Evolutionary conservation across 2,888 invertebrate genomes (phyloP).

Genomic region (Apocheima hispidaria): DNA sequence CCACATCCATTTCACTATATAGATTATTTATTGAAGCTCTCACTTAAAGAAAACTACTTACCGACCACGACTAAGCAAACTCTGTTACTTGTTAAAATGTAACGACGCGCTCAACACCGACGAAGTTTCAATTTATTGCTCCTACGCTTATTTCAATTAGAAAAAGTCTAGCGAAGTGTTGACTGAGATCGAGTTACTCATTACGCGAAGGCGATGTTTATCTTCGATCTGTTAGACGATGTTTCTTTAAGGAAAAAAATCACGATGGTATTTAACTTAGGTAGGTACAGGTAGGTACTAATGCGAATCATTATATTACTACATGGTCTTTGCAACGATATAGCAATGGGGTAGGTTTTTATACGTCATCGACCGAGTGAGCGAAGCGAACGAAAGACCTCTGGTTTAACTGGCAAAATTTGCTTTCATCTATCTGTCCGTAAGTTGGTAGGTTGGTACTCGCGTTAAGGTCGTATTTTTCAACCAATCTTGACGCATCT

Average conservation of each 20-base stretch:
- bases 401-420: no score
- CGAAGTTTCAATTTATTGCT: slow-evolving; percentile 23
- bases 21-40: not conserved
- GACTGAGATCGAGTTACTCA: slow-evolving; percentile 29
- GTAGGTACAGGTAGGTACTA: no score
- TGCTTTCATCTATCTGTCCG: no score
- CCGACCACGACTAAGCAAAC: slow-evolving; percentile 10
- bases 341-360: no score
- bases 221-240: slow-evolving; percentile 13
- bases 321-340: no score
- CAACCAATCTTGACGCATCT: no score
- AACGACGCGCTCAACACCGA: slow-evolving; percentile 20
- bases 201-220: slow-evolving; percentile 21
- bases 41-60: slow-evolving; percentile 10
- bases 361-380: no score
- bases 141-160: slow-evolving; percentile 30
- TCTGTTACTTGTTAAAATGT: slow-evolving; percentile 23
- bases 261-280: not conserved
- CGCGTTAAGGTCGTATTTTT: no score
- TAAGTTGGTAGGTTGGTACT: no score
- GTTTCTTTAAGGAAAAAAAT: not conserved
- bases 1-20: not conserved
- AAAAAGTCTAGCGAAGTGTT: slow-evolving; percentile 28
- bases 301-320: not conserved
- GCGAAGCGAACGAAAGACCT: no score